phyloP scores from a whole-genome alignment of 2,113 vertebrate species.

The Hippocampus mohnikei region DNA sequence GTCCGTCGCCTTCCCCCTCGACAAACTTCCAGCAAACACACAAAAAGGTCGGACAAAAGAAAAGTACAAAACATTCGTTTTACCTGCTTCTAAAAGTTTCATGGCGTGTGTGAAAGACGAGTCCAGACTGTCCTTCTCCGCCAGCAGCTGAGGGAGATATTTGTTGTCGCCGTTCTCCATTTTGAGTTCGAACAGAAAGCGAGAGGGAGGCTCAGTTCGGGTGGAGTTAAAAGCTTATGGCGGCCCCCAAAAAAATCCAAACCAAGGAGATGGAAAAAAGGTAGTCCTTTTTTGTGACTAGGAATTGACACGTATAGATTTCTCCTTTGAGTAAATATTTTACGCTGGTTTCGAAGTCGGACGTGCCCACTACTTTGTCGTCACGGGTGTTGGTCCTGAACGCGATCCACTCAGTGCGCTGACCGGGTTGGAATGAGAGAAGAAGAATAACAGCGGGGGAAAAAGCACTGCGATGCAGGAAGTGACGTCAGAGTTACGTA shows the following conservation, averaged over 20 bases:
- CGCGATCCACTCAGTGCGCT: slow-evolving; percentile 17
- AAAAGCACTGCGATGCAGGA: slow-evolving; percentile 49
- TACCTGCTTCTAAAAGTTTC: slow-evolving; percentile 92
- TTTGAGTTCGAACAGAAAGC: slow-evolving; percentile 47
- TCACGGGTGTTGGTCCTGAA: not conserved
- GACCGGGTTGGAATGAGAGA: slow-evolving; percentile 62
- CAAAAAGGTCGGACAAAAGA: not conserved
- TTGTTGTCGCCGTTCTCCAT: slow-evolving; percentile 88
- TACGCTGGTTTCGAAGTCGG: slow-evolving; percentile 24
- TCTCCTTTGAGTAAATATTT: slow-evolving; percentile 45
- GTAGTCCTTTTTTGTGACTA: slow-evolving; percentile 62
- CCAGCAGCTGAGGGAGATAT: slow-evolving; percentile 89
- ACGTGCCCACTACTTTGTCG: slow-evolving; percentile 26
- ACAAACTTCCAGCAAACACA: slow-evolving; percentile 13
- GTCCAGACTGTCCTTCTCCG: slow-evolving; percentile 89
- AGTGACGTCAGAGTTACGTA: slow-evolving; percentile 64
- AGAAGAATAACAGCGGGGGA: slow-evolving; percentile 55
- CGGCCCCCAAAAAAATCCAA: slow-evolving; percentile 33
- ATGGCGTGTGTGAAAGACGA: slow-evolving; percentile 88
- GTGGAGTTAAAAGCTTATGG: slow-evolving; percentile 19
- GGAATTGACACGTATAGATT: slow-evolving; percentile 34
- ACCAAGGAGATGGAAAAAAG: slow-evolving; percentile 24
- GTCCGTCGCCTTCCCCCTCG: not conserved
- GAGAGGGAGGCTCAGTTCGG: slow-evolving; percentile 32
- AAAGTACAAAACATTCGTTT: slow-evolving; percentile 16